A percentile compares a stretch with the other conserved stretches of the same genome.
These are phyloP conservation scores for Galerucella calmariensis DNA, from an alignment of 2,888 invertebrate genomes.

Conservation along the genomic window DNA sequence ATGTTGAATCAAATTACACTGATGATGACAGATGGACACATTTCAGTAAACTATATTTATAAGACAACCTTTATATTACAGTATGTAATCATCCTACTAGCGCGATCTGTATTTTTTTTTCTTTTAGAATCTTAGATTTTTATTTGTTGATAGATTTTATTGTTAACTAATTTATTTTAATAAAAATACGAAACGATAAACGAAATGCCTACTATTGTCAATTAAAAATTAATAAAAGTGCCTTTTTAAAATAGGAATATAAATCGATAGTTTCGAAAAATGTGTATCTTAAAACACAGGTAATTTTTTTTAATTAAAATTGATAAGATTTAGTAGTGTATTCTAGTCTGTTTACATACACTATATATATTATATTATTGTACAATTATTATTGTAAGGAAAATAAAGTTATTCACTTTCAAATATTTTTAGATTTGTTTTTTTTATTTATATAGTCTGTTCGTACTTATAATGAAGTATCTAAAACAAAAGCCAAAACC, in stretches of 20 bases:
- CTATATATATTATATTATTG: constrained; percentile 7
- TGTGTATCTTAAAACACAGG: not conserved
- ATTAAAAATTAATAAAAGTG: constrained; percentile 1
- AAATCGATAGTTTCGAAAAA: not conserved
- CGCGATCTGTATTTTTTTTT: not conserved
- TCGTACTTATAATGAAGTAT: too few species aligned
- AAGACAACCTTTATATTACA: not conserved
- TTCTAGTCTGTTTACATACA: constrained; percentile 16
- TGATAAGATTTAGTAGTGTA: constrained; percentile 8
- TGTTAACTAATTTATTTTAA: constrained; percentile 7
- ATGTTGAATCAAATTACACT: too few species aligned
- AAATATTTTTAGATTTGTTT: not conserved
- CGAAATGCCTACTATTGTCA: constrained; percentile 8
- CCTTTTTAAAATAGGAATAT: constrained; percentile 8
- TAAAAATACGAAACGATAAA: constrained; percentile 5
- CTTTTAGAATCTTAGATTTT: not conserved
- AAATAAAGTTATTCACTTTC: constrained; percentile 7
- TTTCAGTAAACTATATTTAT: not conserved
- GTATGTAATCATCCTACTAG: not conserved
- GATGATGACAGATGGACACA: not conserved
- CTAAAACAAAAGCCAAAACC: too few species aligned
- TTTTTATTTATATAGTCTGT: not conserved
- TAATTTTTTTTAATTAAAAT: not conserved
- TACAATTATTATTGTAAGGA: constrained; percentile 4
- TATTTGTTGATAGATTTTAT: constrained; percentile 5